phyloP scores from a whole-genome alignment of 2,797 vertebrate genomes.

The Myripristis murdjan region DNA sequence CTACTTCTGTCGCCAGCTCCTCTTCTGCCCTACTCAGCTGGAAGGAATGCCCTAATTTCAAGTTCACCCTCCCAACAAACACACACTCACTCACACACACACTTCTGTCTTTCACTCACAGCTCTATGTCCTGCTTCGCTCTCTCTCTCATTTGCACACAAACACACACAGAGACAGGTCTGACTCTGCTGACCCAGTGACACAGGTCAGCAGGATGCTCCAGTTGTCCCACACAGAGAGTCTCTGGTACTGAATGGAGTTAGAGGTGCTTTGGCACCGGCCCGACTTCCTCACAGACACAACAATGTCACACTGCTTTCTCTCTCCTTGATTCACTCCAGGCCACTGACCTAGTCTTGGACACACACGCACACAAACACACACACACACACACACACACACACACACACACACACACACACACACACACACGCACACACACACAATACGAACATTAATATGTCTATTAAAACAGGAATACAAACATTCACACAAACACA shows the following conservation, averaged over 20 bases:
- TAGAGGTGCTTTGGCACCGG: conserved; percentile 58
- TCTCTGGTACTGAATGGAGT: conserved; percentile 37
- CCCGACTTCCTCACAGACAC: conserved; percentile 55
- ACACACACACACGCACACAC: too few species aligned
- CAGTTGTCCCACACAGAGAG: conserved; percentile 69
- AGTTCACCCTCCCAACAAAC: conserved; percentile 49
- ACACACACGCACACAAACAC: conserved; percentile 28
- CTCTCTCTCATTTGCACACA: conserved; percentile 36
- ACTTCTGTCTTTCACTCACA: conserved; percentile 30
- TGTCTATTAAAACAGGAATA: too few species aligned
- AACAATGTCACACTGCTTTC: conserved; percentile 49
- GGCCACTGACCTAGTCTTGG: conserved; percentile 37
- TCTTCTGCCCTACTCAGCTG: conserved; percentile 75
- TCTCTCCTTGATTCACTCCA: conserved; percentile 37
- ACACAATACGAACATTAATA: too few species aligned
- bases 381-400: conserved; percentile 23
- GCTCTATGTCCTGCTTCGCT: conserved; percentile 5
- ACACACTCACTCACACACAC: conserved; percentile 24
- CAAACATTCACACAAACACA: too few species aligned
- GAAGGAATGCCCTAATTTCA: conserved; percentile 80
- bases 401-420: not conserved
- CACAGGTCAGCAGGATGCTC: conserved; percentile 55
- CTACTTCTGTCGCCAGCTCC: conserved; percentile 78
- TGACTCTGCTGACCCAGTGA: conserved; percentile 60
- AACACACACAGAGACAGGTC: conserved; percentile 25